These are phyloP conservation scores for Archilochus colubris DNA, from an alignment of 2,113 vertebrate species.

Conservation along the genomic window DNA sequence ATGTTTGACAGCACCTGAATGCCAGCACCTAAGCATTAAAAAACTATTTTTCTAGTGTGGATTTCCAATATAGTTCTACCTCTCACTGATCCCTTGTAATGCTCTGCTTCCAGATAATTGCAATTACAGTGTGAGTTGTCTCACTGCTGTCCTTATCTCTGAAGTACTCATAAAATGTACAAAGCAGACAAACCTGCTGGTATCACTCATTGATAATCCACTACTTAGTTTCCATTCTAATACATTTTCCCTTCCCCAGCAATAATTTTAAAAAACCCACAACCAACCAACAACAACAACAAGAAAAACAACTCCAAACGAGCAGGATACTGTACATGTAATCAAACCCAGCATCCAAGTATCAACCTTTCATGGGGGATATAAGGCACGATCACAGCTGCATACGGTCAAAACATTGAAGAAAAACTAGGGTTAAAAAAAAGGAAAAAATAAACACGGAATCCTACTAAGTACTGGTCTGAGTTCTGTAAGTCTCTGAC, in stretches of 20 bases:
- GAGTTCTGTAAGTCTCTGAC: background rate
- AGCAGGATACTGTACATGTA: background rate
- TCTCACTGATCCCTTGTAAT: fast-evolving
- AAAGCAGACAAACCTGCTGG: background rate
- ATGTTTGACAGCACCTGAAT: background rate
- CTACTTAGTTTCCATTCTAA: background rate
- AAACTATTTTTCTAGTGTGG: background rate
- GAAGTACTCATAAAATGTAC: background rate
- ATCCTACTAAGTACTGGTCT: no score
- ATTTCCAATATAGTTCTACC: background rate
- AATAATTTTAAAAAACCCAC: background rate
- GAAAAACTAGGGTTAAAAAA: background rate
- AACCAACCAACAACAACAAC: no score
- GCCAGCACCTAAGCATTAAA: no score
- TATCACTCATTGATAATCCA: background rate
- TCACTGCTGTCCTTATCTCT: fast-evolving
- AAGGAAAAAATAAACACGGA: no score
- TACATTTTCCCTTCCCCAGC: background rate
- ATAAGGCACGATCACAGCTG: background rate
- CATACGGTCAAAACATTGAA: background rate
- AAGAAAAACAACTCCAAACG: background rate
- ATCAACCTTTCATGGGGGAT: background rate
- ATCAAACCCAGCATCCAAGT: background rate
- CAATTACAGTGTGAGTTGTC: background rate
- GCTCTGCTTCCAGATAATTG: background rate